Conservation (phyloP, 2,113 vertebrate species). For the zebrafish (Danio rerio) region DNA sequence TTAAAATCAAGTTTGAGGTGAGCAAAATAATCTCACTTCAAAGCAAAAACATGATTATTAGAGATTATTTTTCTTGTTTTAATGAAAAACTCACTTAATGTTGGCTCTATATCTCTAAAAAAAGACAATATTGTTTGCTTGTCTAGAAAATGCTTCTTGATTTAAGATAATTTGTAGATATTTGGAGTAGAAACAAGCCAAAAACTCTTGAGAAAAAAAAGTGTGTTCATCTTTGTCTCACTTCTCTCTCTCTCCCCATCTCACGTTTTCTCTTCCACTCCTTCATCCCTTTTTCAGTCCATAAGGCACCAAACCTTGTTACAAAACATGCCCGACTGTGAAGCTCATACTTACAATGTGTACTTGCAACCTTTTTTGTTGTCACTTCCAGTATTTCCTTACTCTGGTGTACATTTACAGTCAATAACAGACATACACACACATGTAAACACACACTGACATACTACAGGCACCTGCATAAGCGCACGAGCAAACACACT, state of each 20-base stretch:
- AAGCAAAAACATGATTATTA: no score
- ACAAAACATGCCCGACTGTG: conserved; percentile 60
- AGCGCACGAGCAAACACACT: conserved; percentile 10
- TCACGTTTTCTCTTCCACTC: conserved; percentile 20
- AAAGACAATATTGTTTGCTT: no score
- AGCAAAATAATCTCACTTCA: no score
- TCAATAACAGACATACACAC: neutral
- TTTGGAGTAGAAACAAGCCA: no score
- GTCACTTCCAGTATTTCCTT: conserved; percentile 2
- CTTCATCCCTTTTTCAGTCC: conserved; percentile 19
- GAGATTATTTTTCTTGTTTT: no score
- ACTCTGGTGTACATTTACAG: neutral
- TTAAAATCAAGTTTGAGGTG: no score
- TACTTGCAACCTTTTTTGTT: conserved; percentile 54
- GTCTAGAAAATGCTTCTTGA: no score
- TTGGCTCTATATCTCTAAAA: no score
- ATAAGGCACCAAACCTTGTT: conserved; percentile 76
- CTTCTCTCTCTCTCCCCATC: neutral
- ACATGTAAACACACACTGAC: neutral
- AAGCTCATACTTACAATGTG: conserved; percentile 52
- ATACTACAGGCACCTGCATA: conserved; percentile 23
- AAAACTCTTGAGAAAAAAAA: no score
- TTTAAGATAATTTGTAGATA: no score
- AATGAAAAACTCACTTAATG: no score
- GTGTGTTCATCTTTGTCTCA: conserved; percentile 40